Conservation (phyloP, 2,888 invertebrate species). For the Caenorhabditis parvicauda region DNA sequence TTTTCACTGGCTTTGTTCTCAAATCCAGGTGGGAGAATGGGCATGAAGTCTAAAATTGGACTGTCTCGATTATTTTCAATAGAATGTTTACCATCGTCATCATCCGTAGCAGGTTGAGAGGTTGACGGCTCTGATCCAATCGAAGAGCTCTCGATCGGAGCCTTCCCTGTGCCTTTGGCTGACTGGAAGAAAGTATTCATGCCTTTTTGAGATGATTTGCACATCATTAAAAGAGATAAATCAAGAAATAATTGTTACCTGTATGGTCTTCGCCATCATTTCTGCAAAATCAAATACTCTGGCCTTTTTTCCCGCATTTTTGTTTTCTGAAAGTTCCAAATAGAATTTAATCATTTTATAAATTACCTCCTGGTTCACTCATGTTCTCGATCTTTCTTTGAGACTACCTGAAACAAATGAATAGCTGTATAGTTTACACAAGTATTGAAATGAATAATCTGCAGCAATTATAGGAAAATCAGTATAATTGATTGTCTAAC, state of each 20-base stretch:
- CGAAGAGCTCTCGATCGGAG: not conserved
- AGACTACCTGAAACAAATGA: too few species aligned
- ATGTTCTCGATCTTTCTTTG: too few species aligned
- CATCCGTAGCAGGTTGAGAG: constrained; percentile 7
- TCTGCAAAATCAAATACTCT: constrained; percentile 49
- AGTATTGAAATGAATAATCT: too few species aligned
- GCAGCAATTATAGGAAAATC: too few species aligned
- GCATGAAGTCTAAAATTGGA: constrained; percentile 41
- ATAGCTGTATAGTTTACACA: too few species aligned
- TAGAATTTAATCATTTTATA: too few species aligned
- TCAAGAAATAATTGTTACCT: too few species aligned
- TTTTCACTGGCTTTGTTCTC: constrained; percentile 23
- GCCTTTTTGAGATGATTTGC: not conserved
- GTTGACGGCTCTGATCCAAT: constrained; percentile 15
- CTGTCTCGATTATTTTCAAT: not conserved
- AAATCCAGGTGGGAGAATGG: constrained; percentile 56
- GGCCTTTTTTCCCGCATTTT: constrained; percentile 46
- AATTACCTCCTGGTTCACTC: too few species aligned
- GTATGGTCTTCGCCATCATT: constrained; percentile 40
- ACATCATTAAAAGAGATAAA: constrained; percentile 1
- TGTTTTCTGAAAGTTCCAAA: constrained; percentile 8
- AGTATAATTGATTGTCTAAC: too few species aligned
- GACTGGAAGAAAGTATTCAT: constrained; percentile 11
- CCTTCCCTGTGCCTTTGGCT: constrained; percentile 19
- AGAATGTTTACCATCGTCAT: constrained; percentile 28